phyloP scores from a whole-genome alignment of 2,888 invertebrate species.

The Idaea straminata region DNA sequence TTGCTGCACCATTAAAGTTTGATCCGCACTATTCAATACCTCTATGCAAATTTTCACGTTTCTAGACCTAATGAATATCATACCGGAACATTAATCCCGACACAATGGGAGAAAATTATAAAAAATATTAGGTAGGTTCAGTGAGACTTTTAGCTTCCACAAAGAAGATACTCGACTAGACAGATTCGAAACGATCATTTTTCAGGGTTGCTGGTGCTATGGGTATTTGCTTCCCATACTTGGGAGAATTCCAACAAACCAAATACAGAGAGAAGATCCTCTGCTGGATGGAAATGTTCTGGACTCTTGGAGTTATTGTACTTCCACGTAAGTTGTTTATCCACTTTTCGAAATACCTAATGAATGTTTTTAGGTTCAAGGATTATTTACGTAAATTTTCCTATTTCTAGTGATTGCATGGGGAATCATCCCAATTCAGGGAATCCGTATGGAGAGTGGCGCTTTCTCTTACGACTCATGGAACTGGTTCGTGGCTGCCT shows the following conservation, averaged over 20 bases:
- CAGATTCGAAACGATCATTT: slow-evolving; percentile 14
- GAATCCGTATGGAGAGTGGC: slow-evolving; percentile 79
- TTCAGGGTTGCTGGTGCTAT: slow-evolving; percentile 88
- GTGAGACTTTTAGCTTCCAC: background rate
- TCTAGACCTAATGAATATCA: too few relatives aligned
- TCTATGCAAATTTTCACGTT: too few relatives aligned
- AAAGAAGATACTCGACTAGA: background rate
- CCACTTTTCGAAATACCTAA: background rate
- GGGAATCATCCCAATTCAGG: slow-evolving; percentile 86
- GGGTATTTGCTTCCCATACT: slow-evolving; percentile 90
- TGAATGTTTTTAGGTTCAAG: background rate
- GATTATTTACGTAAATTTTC: background rate
- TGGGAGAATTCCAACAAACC: slow-evolving; percentile 90
- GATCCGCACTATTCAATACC: too few relatives aligned
- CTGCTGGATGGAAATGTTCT: slow-evolving; percentile 93
- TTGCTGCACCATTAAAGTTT: too few relatives aligned
- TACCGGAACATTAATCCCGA: too few relatives aligned
- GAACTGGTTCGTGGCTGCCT: slow-evolving; percentile 89
- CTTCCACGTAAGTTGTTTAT: slow-evolving; percentile 81
- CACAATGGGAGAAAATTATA: too few relatives aligned
- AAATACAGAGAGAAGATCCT: slow-evolving; percentile 89
- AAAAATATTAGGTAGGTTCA: too few relatives aligned
- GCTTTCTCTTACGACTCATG: slow-evolving; percentile 87
- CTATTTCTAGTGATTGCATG: slow-evolving; percentile 85
- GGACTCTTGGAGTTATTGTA: slow-evolving; percentile 88